A percentile compares a stretch with the other conserved stretches of the same genome.
These are phyloP conservation scores for Cetoscarus ocellatus DNA, from an alignment of 2,797 vertebrate species.

Conservation along the genomic window DNA sequence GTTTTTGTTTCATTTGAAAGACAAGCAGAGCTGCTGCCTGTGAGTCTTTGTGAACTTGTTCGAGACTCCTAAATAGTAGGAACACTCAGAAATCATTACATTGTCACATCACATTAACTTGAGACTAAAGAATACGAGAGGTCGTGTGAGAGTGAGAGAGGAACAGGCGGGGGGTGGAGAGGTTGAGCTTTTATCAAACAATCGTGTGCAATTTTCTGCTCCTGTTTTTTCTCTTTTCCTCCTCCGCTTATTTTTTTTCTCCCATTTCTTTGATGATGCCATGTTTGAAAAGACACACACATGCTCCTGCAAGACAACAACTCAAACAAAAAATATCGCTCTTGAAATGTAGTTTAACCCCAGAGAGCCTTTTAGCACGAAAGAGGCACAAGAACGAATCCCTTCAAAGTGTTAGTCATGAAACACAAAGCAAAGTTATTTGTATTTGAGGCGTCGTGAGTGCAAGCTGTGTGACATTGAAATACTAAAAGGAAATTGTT, in stretches of 20 bases:
- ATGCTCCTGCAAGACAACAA: background rate
- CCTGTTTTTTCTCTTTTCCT: background rate
- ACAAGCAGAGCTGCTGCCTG: slow-evolving; percentile 20
- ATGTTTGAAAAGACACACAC: slow-evolving; percentile 10
- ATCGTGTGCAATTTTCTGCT: slow-evolving; percentile 11
- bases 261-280: slow-evolving; percentile 9
- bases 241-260: background rate
- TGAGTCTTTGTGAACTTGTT: slow-evolving; percentile 44
- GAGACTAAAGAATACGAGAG: slow-evolving; percentile 12
- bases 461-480: slow-evolving; percentile 33
- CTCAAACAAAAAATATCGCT: slow-evolving; percentile 5
- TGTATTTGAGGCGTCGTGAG: slow-evolving; percentile 30
- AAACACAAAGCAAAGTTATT: slow-evolving; percentile 11
- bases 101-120: slow-evolving; percentile 62
- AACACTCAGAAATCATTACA: slow-evolving; percentile 64
- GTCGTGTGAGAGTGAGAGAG: background rate
- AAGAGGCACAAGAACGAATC: background rate
- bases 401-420: slow-evolving; percentile 4
- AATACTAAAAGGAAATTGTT: slow-evolving; percentile 9
- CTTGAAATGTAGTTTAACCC: slow-evolving; percentile 9
- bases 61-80: slow-evolving; percentile 46
- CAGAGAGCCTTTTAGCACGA: slow-evolving; percentile 7
- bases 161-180: background rate
- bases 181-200: slow-evolving; percentile 27
- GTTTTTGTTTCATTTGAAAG: slow-evolving; percentile 52